Conservation (phyloP, 35 echinoderm and acorn worm genomes). For the Lytechinus pictus region DNA sequence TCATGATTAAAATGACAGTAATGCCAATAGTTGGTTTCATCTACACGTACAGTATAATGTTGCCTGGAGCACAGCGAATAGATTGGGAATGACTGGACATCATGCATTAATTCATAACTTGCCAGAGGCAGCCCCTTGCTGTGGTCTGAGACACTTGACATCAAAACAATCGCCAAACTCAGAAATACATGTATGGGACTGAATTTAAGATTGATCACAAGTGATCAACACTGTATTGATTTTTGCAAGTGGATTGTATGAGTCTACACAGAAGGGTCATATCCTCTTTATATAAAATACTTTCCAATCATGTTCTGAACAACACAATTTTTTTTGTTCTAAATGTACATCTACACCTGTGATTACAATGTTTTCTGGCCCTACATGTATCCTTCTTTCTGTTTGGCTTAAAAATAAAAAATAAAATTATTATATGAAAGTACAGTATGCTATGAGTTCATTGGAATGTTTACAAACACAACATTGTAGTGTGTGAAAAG, state of each 20-base stretch:
- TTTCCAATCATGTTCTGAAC: not conserved
- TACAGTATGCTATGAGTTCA: no score
- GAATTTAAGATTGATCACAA: not conserved
- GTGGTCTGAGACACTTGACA: not conserved
- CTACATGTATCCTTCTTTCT: no score
- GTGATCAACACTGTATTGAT: not conserved
- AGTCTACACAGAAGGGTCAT: not conserved
- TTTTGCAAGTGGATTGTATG: not conserved
- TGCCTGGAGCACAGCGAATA: not conserved
- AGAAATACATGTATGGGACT: not conserved
- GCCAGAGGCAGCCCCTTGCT: not conserved
- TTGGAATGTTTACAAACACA: no score
- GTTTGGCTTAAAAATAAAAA: no score
- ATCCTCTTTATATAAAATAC: not conserved
- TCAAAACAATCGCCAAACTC: not conserved
- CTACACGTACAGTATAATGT: not conserved
- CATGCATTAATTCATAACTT: not conserved
- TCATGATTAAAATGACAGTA: not conserved
- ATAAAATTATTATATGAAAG: no score
- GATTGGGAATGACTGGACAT: not conserved
- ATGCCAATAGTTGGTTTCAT: not conserved
- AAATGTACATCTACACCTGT: not conserved
- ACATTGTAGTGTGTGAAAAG: no score
- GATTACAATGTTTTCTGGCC: not conserved
- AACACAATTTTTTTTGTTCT: not conserved